Conservation (phyloP, 2,888 invertebrate species). For the Azorinus chamasolen region DNA sequence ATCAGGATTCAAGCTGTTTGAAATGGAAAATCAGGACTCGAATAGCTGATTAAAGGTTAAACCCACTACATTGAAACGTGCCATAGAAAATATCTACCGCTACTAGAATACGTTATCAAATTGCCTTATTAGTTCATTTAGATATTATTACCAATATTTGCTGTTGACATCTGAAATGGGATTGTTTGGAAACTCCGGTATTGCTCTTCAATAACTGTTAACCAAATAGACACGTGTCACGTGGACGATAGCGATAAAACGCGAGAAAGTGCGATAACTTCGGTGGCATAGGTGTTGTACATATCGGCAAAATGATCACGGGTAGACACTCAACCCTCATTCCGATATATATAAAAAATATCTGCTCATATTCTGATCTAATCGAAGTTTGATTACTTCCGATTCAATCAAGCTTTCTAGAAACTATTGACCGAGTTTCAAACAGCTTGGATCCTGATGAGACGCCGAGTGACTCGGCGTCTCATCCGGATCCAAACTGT, state of each 20-base stretch:
- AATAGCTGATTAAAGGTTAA: too few relatives aligned
- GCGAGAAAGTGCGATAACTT: conserved; percentile 58
- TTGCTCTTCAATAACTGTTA: conserved; percentile 38
- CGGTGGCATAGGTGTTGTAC: conserved; percentile 28
- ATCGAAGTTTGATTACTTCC: too few relatives aligned
- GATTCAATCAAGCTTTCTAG: too few relatives aligned
- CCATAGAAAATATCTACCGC: conserved; percentile 9
- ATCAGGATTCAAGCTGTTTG: too few relatives aligned
- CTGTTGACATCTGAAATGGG: too few relatives aligned
- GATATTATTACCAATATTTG: conserved; percentile 6
- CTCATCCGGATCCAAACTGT: too few relatives aligned
- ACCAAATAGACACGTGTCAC: conserved; percentile 40
- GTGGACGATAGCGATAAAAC: conserved; percentile 25
- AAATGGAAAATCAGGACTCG: too few relatives aligned
- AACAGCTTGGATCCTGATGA: too few relatives aligned
- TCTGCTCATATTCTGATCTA: too few relatives aligned
- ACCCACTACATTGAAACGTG: conserved; percentile 14
- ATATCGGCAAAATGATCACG: conserved; percentile 18
- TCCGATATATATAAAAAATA: too few relatives aligned
- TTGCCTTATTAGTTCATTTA: conserved; percentile 23
- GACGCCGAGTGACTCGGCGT: too few relatives aligned
- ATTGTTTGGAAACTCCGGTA: not conserved
- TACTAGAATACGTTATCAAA: conserved; percentile 20
- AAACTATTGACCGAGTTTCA: too few relatives aligned
- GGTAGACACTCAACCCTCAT: conserved; percentile 35